A percentile compares a stretch with the other conserved stretches of the same genome.
Conservation (phyloP, 2,888 invertebrate species). For the Osmoderma eremita region DNA sequence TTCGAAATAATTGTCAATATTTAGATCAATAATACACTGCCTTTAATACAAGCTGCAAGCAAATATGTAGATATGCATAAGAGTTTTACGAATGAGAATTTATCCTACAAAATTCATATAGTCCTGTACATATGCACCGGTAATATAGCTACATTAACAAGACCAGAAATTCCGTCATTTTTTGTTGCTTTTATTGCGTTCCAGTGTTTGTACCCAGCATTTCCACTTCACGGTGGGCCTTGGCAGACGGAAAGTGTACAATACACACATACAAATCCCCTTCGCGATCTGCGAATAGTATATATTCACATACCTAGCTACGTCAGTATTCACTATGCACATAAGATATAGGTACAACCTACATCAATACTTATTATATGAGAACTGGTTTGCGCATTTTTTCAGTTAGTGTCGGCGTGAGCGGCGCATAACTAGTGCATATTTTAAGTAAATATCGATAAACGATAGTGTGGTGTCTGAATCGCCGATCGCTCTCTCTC, state of each 20-base stretch:
- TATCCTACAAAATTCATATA: too few relatives aligned
- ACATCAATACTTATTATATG: not conserved
- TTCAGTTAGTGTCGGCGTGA: not conserved
- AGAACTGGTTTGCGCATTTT: slow-evolving; percentile 19
- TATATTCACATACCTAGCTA: not conserved
- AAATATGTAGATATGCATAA: too few relatives aligned
- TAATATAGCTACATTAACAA: too few relatives aligned
- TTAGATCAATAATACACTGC: too few relatives aligned
- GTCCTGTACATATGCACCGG: too few relatives aligned
- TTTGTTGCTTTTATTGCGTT: too few relatives aligned
- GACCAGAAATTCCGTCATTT: too few relatives aligned
- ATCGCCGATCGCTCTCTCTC: not conserved
- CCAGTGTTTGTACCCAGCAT: slow-evolving; percentile 18
- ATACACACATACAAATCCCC: slow-evolving; percentile 50
- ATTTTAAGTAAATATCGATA: slow-evolving; percentile 33
- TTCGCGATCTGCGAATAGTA: slow-evolving; percentile 33
- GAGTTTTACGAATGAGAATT: too few relatives aligned
- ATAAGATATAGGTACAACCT: too few relatives aligned
- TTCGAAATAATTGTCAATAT: too few relatives aligned
- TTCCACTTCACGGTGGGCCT: slow-evolving; percentile 54
- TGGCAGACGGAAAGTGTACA: slow-evolving; percentile 49
- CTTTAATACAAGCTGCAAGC: too few relatives aligned
- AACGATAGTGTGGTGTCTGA: slow-evolving; percentile 15
- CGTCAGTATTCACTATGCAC: slow-evolving; percentile 7
- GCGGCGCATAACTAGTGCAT: slow-evolving; percentile 30